A percentile compares a stretch with the other conserved stretches of the same genome.
phyloP scores from a whole-genome alignment of 2,797 vertebrate genomes.

The Notoglanidium macrostoma region DNA sequence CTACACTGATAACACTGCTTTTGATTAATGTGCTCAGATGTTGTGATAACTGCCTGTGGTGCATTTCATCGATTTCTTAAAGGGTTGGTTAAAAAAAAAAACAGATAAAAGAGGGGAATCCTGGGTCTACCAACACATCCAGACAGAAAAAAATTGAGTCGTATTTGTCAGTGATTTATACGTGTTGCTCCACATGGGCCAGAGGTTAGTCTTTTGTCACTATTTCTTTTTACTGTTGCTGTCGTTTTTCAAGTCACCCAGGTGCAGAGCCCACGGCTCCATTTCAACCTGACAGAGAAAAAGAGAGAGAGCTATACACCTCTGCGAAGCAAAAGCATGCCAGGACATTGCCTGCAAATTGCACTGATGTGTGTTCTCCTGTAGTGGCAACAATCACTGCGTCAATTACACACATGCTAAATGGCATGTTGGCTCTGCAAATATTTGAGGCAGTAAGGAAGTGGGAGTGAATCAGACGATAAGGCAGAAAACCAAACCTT shows the following conservation, averaged over 20 bases:
- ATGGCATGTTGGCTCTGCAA: conserved; percentile 55
- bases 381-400: conserved; percentile 56
- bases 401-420: conserved; percentile 60
- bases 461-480: conserved; percentile 55
- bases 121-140: conserved; percentile 72
- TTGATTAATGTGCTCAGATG: conserved; percentile 87
- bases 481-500: conserved; percentile 50
- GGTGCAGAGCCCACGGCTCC: conserved; percentile 41
- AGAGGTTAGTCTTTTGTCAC: conserved; percentile 70
- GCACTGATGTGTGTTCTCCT: conserved; percentile 51
- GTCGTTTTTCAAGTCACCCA: conserved; percentile 63
- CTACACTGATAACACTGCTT: conserved; percentile 75
- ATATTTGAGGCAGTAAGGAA: conserved; percentile 54
- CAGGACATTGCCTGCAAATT: conserved; percentile 43
- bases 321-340: conserved; percentile 34
- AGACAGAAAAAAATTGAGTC: conserved; percentile 60
- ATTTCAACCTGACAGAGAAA: conserved; percentile 8
- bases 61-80: conserved; percentile 84
- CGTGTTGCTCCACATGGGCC: conserved; percentile 76
- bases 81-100: conserved; percentile 31
- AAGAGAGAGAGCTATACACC: conserved; percentile 3
- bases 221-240: conserved; percentile 69
- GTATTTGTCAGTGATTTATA: conserved; percentile 79
- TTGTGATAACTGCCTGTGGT: conserved; percentile 80
- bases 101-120: conserved; percentile 36